Conservation (phyloP, 2,888 invertebrate genomes). For the Cyrtodaria siliqua region DNA sequence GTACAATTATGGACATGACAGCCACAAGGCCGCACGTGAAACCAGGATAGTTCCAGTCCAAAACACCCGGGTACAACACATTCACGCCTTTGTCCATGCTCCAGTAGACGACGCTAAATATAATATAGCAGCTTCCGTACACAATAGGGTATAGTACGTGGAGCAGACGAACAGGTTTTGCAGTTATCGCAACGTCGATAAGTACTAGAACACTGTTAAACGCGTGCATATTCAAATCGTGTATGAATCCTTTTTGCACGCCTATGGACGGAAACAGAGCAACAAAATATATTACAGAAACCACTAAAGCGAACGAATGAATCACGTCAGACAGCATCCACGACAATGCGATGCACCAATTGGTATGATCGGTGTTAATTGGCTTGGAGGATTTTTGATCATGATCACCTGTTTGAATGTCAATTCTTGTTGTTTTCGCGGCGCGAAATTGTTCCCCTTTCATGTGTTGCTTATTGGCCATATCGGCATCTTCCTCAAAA, state of each 20-base stretch:
- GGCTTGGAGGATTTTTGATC: too few relatives aligned
- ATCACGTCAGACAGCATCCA: conserved; percentile 75
- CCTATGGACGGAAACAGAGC: conserved; percentile 68
- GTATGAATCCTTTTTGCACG: conserved; percentile 32
- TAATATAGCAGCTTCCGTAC: conserved; percentile 69
- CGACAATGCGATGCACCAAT: conserved; percentile 73
- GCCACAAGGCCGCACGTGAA: conserved; percentile 56
- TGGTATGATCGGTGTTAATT: neutral
- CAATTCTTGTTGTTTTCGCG: too few relatives aligned
- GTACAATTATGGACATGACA: conserved; percentile 57
- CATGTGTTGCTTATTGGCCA: neutral
- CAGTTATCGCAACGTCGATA: conserved; percentile 69
- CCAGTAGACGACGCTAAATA: conserved; percentile 78
- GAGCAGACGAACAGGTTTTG: conserved; percentile 74
- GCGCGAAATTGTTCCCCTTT: too few relatives aligned
- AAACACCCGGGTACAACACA: conserved; percentile 77
- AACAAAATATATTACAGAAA: conserved; percentile 78
- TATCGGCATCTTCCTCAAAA: conserved; percentile 20
- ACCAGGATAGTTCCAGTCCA: conserved; percentile 82
- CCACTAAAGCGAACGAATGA: conserved; percentile 69
- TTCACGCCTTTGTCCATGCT: conserved; percentile 71
- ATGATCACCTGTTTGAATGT: too few relatives aligned
- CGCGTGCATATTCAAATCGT: conserved; percentile 75
- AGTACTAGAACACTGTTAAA: conserved; percentile 74
- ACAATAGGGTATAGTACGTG: conserved; percentile 73